phyloP scores from a whole-genome alignment of 2,888 invertebrate species.

The Atherix ibis region DNA sequence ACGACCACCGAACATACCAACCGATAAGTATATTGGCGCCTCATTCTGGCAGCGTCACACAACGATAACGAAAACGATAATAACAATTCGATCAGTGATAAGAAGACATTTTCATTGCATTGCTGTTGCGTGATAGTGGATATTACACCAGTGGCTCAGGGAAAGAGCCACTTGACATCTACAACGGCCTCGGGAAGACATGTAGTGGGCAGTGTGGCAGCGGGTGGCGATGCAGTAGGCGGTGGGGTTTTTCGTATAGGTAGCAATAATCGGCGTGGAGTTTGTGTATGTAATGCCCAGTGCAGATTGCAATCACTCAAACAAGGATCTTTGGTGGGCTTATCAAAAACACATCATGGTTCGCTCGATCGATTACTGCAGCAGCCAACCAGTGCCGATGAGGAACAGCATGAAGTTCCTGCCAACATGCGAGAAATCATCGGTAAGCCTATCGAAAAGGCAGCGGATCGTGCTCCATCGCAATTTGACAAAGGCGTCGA shows the following conservation, averaged over 20 bases:
- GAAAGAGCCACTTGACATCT: slow-evolving; percentile 16
- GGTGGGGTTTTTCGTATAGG: slow-evolving; percentile 30
- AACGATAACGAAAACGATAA: slow-evolving; percentile 19
- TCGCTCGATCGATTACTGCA: slow-evolving; percentile 29
- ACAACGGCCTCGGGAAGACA: slow-evolving; percentile 34
- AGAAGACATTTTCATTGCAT: slow-evolving; percentile 34
- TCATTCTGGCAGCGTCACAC: slow-evolving; percentile 35
- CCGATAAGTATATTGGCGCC: slow-evolving; percentile 15
- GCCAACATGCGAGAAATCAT: slow-evolving; percentile 15
- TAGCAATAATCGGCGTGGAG: slow-evolving; percentile 26
- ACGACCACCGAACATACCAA: slow-evolving; percentile 10
- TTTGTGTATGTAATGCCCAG: slow-evolving; percentile 31
- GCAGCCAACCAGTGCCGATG: slow-evolving; percentile 13
- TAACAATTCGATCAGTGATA: slow-evolving; percentile 30
- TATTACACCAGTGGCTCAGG: slow-evolving; percentile 32
- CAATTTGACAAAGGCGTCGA: slow-evolving; percentile 29
- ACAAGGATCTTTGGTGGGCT: slow-evolving; percentile 22
- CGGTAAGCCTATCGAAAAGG: slow-evolving; percentile 17
- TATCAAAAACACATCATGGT: slow-evolving; percentile 29
- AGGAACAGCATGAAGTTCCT: slow-evolving; percentile 3
- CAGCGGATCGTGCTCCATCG: slow-evolving; percentile 12
- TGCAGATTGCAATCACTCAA: slow-evolving; percentile 26
- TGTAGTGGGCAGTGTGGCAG: slow-evolving; percentile 28
- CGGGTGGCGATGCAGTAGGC: slow-evolving; percentile 17
- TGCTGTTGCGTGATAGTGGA: slow-evolving; percentile 36